These are phyloP conservation scores for Sesia bembeciformis DNA, from an alignment of 2,888 invertebrate genomes.

Conservation along the genomic window DNA sequence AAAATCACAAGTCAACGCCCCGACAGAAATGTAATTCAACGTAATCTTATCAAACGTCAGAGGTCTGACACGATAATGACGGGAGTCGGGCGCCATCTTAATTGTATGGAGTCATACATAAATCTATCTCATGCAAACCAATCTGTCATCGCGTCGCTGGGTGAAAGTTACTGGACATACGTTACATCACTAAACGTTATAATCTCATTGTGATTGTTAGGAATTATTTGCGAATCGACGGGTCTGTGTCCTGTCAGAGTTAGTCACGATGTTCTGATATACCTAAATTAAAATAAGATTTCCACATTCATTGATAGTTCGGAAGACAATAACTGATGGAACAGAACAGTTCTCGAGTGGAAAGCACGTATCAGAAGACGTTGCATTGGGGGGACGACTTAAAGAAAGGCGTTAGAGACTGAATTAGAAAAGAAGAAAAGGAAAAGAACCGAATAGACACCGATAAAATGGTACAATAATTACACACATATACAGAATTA, in stretches of 20 bases:
- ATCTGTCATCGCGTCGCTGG: conserved; percentile 17
- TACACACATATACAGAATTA: too few species aligned
- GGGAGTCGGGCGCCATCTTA: conserved; percentile 8
- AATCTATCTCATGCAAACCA: conserved; percentile 11
- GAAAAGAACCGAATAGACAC: too few species aligned
- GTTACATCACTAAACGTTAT: conserved; percentile 5
- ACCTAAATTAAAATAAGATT: too few species aligned
- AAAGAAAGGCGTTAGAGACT: too few species aligned
- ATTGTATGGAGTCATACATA: conserved; percentile 7
- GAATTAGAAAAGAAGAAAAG: too few species aligned
- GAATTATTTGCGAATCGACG: neutral
- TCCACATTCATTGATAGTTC: too few species aligned
- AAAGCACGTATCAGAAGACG: too few species aligned
- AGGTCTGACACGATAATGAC: conserved; percentile 10
- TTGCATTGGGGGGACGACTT: too few species aligned
- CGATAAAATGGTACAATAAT: too few species aligned
- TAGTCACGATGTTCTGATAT: neutral
- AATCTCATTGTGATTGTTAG: neutral
- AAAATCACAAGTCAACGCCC: neutral
- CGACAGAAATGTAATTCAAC: neutral
- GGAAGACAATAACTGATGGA: too few species aligned
- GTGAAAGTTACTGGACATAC: conserved; percentile 5
- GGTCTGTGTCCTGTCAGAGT: neutral
- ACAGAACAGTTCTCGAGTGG: too few species aligned
- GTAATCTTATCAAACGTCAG: conserved; percentile 10